Conservation (phyloP, 1,140 invertebrate species). For the Rhizoglyphus robini region DNA sequence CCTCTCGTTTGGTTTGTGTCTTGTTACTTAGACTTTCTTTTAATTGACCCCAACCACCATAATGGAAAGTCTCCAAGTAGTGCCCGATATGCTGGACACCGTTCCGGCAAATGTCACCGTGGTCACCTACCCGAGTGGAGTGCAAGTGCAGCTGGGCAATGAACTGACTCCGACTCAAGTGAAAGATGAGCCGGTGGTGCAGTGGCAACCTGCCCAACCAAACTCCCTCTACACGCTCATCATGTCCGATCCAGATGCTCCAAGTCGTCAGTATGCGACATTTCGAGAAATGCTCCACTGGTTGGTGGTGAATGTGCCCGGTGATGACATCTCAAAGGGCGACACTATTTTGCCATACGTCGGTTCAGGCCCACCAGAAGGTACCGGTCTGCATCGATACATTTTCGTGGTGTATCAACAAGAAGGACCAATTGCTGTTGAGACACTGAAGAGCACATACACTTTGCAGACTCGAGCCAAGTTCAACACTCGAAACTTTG, state of each 20-base stretch:
- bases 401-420: no score
- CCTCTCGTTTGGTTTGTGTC: no score
- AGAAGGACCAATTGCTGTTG: no score
- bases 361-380: slow-evolving; percentile 25
- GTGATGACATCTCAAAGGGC: slow-evolving; percentile 23
- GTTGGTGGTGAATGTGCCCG: slow-evolving; percentile 27
- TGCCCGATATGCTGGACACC: neutral
- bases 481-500: no score
- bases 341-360: slow-evolving; percentile 23
- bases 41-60: no score
- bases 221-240: slow-evolving; percentile 23
- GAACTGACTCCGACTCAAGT: slow-evolving; percentile 26
- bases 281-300: slow-evolving; percentile 25
- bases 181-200: slow-evolving; percentile 23
- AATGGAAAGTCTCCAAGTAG: no score
- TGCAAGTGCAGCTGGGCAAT: slow-evolving; percentile 22
- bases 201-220: slow-evolving; percentile 20
- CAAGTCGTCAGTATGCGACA: slow-evolving; percentile 22
- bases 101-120: slow-evolving; percentile 2
- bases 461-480: no score
- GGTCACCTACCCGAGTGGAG: slow-evolving; percentile 23
- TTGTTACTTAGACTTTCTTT: no score
- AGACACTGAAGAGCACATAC: no score
- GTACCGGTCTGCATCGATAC: slow-evolving; percentile 26
- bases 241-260: slow-evolving; percentile 27